phyloP scores from a whole-genome alignment of 1,140 invertebrate species.

The Callitettix versicolor region DNA sequence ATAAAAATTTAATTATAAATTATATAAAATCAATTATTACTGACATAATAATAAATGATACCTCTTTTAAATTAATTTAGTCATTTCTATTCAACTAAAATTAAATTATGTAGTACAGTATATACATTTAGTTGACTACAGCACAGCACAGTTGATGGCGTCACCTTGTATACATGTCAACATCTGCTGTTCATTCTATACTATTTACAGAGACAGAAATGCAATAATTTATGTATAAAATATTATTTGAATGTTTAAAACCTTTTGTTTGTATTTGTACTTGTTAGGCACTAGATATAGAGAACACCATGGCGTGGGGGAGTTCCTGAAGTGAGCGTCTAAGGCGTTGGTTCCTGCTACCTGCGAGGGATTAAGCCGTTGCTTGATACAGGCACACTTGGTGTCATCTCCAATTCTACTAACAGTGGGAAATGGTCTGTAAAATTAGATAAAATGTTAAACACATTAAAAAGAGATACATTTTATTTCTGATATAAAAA shows the following conservation, averaged over 20 bases:
- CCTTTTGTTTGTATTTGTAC: slow-evolving; percentile 3
- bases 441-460: slow-evolving; percentile 26
- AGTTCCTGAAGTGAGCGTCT: not conserved
- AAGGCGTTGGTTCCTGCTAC: slow-evolving; percentile 26
- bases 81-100: no score
- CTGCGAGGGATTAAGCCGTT: slow-evolving; percentile 37
- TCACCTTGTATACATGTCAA: no score
- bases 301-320: slow-evolving; percentile 7
- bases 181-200: no score
- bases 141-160: no score
- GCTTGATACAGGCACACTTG: slow-evolving; percentile 35
- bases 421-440: slow-evolving; percentile 91
- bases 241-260: slow-evolving; percentile 6
- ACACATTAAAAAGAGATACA: no score
- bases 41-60: no score
- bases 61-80: no score
- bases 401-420: slow-evolving; percentile 83
- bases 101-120: no score
- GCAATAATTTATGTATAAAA: slow-evolving; percentile 8
- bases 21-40: no score
- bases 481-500: not conserved
- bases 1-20: no score
- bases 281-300: slow-evolving; percentile 9
- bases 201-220: not conserved
- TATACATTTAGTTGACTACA: no score